Conservation (phyloP, 2,113 vertebrate genomes). For the Nesogale talazaci region DNA sequence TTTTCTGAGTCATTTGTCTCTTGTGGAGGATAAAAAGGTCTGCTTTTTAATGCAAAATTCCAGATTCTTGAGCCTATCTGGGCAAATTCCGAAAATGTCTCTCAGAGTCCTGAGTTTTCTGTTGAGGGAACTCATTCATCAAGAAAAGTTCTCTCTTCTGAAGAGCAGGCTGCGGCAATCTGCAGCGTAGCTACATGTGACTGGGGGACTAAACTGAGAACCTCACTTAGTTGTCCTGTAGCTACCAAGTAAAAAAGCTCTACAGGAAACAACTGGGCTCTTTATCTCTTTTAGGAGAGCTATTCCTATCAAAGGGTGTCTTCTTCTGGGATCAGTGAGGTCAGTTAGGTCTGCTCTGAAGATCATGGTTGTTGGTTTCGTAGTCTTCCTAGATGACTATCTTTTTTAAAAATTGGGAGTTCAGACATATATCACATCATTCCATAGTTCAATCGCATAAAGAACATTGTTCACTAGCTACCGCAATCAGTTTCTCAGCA, state of each 20-base stretch:
- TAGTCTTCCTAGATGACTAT: too few relatives aligned
- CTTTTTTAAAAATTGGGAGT: too few relatives aligned
- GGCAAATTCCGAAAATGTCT: neutral
- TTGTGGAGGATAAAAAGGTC: neutral
- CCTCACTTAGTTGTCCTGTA: neutral
- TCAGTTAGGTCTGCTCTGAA: too few relatives aligned
- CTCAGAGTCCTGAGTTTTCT: neutral
- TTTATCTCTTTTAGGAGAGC: too few relatives aligned
- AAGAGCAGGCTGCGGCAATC: neutral
- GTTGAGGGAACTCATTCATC: neutral
- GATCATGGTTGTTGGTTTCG: too few relatives aligned
- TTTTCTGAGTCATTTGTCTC: conserved; percentile 14
- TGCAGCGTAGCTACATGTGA: neutral
- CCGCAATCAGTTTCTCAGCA: too few relatives aligned
- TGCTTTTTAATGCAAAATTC: conserved; percentile 40
- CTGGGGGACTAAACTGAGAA: neutral
- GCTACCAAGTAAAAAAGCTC: neutral
- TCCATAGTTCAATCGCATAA: too few relatives aligned
- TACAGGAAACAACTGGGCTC: neutral
- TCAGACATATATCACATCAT: too few relatives aligned
- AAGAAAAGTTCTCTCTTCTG: neutral
- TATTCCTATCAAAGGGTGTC: too few relatives aligned
- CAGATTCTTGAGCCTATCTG: neutral
- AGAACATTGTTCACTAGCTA: too few relatives aligned
- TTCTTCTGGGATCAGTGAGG: too few relatives aligned